Conservation (phyloP, 2,888 invertebrate genomes). For the Leuctra nigra region DNA sequence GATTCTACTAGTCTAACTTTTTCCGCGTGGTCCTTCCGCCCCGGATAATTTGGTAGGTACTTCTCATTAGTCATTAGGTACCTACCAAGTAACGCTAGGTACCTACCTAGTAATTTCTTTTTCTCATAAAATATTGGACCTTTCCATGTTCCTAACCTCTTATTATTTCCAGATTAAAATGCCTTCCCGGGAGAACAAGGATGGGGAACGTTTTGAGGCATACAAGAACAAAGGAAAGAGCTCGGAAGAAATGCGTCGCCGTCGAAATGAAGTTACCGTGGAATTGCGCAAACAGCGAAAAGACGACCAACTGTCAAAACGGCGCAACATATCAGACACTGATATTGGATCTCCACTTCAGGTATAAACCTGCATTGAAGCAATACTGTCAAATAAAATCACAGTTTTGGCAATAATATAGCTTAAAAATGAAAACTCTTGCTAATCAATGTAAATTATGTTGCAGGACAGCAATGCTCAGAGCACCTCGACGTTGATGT, state of each 20-base stretch:
- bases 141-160: too few species aligned
- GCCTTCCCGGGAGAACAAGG: slow-evolving; percentile 51
- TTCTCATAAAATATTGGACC: too few species aligned
- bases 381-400: too few species aligned
- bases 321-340: slow-evolving; percentile 61
- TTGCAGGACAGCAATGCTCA: not conserved
- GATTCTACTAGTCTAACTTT: too few species aligned
- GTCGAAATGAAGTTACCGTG: slow-evolving; percentile 82
- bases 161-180: slow-evolving; percentile 44
- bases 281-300: slow-evolving; percentile 89
- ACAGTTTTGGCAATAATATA: too few species aligned
- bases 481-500: too few species aligned
- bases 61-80: too few species aligned
- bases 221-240: slow-evolving; percentile 77
- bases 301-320: slow-evolving; percentile 88
- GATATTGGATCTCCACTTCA: not conserved
- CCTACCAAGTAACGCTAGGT: too few species aligned
- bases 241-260: slow-evolving; percentile 74
- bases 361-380: too few species aligned
- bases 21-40: not conserved
- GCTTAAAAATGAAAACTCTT: too few species aligned
- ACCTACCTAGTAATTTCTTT: too few species aligned
- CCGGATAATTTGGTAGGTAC: not conserved
- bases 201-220: slow-evolving; percentile 52
- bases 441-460: too few species aligned